Evolutionary conservation across 2,113 vertebrate genomes (phyloP).

Genomic region (Oriolus oriolus): DNA sequence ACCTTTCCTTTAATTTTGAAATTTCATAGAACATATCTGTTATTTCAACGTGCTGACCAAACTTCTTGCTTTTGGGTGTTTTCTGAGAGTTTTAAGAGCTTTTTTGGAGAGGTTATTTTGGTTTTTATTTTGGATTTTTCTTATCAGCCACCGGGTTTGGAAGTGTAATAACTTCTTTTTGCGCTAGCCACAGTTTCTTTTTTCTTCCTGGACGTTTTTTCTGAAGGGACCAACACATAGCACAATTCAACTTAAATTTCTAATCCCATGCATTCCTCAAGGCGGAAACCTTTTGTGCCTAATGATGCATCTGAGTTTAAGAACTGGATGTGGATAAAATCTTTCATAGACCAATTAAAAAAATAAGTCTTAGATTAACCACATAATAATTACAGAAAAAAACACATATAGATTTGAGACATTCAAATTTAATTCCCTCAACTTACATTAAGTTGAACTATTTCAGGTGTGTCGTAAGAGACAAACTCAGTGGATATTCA

Average conservation of each 20-base stretch:
- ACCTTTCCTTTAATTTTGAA: not conserved
- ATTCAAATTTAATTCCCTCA: not conserved
- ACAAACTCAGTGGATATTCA: constrained; percentile 16
- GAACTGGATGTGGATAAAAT: not conserved
- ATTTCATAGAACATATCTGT: not conserved
- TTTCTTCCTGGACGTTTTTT: not conserved
- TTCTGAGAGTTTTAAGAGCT: not conserved
- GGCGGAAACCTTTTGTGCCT: constrained; percentile 34
- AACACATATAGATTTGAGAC: not conserved
- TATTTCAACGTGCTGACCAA: not conserved
- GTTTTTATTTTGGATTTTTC: not conserved
- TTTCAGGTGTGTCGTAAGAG: not conserved
- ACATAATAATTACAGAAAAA: not conserved
- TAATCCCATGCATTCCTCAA: not conserved
- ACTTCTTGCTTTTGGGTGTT: not conserved
- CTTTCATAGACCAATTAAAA: not conserved
- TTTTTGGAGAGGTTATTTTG: not conserved
- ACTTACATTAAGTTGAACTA: constrained; percentile 54
- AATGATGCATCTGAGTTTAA: not conserved
- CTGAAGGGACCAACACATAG: constrained; percentile 36
- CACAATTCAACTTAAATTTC: constrained; percentile 12
- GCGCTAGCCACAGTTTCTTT: not conserved
- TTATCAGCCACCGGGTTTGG: not conserved
- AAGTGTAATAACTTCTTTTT: not conserved
- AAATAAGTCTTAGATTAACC: not conserved